phyloP scores from a whole-genome alignment of 2,797 vertebrate genomes.

The Xerus rutilus region DNA sequence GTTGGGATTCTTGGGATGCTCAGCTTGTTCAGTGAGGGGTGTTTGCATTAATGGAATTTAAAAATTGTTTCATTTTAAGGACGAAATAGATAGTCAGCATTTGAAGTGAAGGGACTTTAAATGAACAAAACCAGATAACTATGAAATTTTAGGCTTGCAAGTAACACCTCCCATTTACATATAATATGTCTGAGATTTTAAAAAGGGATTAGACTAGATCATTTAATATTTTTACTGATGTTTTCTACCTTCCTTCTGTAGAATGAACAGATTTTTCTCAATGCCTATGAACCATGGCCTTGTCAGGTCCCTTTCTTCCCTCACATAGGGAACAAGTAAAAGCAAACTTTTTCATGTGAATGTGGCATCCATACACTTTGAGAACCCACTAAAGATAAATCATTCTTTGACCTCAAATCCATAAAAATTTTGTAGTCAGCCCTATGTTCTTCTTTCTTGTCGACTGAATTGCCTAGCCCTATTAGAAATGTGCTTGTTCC shows the following conservation, averaged over 20 bases:
- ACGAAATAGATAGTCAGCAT: not conserved
- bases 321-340: not conserved
- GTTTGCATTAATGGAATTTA: not conserved
- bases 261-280: not conserved
- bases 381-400: constrained; percentile 24
- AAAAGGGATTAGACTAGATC: not conserved
- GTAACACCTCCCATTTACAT: not conserved
- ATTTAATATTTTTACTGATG: not conserved
- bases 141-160: constrained; percentile 29
- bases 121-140: not conserved
- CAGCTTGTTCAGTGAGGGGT: not conserved
- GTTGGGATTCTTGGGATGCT: not conserved
- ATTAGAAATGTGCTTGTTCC: constrained; percentile 33
- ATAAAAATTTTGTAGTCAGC: not conserved
- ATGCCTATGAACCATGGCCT: not conserved
- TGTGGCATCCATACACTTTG: not conserved
- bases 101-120: not conserved
- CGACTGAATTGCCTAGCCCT: not conserved
- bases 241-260: constrained; percentile 30
- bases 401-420: constrained; percentile 35
- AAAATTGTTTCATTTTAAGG: constrained; percentile 39
- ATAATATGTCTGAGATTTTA: constrained; percentile 12
- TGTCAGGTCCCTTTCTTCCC: not conserved
- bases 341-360: constrained; percentile 12
- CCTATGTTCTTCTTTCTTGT: not conserved